Percentiles rank a stretch among this genome's conserved stretches.
These are phyloP conservation scores for Alsophila aescularia DNA, from an alignment of 2,888 invertebrate species.

Conservation along the genomic window DNA sequence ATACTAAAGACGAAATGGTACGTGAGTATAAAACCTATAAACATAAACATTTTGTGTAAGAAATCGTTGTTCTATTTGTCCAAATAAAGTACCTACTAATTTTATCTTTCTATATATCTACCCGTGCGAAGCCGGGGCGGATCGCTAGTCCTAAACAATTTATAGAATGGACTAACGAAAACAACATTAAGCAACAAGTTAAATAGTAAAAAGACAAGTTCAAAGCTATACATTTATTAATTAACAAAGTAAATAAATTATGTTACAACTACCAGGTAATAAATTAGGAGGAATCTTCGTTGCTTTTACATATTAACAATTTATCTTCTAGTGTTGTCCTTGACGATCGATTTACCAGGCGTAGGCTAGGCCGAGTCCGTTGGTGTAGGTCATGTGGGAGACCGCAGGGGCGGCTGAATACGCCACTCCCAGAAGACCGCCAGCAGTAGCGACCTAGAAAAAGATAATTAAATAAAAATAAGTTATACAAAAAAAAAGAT, in stretches of 20 bases:
- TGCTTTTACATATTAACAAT: slow-evolving; percentile 23
- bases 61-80: too few species aligned
- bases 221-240: slow-evolving; percentile 26
- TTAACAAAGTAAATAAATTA: slow-evolving; percentile 46
- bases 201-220: slow-evolving; percentile 5
- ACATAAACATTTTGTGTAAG: too few species aligned
- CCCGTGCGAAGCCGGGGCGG: too few species aligned
- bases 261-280: slow-evolving; percentile 72
- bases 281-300: slow-evolving; percentile 77
- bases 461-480: not conserved
- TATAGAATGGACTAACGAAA: too few species aligned
- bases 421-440: slow-evolving; percentile 84
- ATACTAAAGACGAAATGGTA: too few species aligned
- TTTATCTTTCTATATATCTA: too few species aligned
- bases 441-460: slow-evolving; percentile 72
- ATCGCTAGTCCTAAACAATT: too few species aligned
- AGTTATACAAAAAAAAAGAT: not conserved
- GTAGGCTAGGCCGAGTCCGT: slow-evolving; percentile 83
- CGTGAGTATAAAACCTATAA: too few species aligned
- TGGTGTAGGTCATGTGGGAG: slow-evolving; percentile 85
- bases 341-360: slow-evolving; percentile 72
- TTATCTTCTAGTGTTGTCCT: too few species aligned
- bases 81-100: too few species aligned
- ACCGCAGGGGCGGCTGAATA: slow-evolving; percentile 86
- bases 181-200: not conserved